These are phyloP conservation scores for Cybosia mesomella DNA, from an alignment of 2,888 invertebrate genomes.

Conservation along the genomic window DNA sequence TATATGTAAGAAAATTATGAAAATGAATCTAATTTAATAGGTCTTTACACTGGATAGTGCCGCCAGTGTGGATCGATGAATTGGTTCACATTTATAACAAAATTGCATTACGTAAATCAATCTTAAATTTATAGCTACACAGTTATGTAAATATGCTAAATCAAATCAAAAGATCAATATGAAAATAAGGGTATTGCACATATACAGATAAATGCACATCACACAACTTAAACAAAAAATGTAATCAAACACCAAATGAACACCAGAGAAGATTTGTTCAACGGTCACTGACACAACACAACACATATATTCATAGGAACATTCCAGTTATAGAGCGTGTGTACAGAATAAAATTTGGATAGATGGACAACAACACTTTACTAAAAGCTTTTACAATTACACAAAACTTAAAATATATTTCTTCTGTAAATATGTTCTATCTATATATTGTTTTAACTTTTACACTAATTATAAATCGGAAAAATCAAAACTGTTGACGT, in stretches of 20 bases:
- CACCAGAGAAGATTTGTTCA: constrained; percentile 22
- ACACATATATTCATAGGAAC: constrained; percentile 14
- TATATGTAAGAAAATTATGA: background rate
- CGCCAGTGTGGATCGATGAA: background rate
- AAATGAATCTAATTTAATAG: background rate
- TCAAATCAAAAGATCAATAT: background rate
- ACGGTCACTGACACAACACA: constrained; percentile 45
- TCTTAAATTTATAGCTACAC: background rate
- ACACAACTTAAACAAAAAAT: background rate
- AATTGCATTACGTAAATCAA: background rate
- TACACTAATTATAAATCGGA: background rate
- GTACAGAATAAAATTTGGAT: background rate
- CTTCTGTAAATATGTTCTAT: background rate
- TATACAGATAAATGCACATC: background rate
- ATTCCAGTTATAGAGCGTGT: constrained; percentile 7
- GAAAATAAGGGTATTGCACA: background rate
- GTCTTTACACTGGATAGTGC: too few relatives aligned
- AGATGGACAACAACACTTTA: background rate
- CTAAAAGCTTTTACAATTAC: background rate
- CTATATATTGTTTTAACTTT: background rate
- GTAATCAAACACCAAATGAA: constrained; percentile 24
- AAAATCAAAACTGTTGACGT: background rate
- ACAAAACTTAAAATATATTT: background rate
- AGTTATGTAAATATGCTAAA: background rate
- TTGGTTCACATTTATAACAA: background rate